Conservation (phyloP, 2,113 vertebrate genomes). For the Actenoides hombroni region DNA sequence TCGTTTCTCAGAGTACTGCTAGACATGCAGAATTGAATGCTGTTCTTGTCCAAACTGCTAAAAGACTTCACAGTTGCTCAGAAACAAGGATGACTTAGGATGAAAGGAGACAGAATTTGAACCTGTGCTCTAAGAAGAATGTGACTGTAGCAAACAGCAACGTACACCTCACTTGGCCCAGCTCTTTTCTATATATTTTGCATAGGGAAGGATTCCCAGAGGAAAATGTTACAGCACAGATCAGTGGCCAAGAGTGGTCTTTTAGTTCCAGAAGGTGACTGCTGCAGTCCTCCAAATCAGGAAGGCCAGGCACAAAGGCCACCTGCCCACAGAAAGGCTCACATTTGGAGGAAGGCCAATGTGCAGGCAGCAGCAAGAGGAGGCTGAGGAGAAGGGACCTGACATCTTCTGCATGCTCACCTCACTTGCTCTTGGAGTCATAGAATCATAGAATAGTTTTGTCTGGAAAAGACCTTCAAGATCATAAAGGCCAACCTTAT, state of each 20-base stretch:
- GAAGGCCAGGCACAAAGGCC: neutral
- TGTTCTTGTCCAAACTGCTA: neutral
- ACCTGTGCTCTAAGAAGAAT: neutral
- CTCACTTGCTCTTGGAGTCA: neutral
- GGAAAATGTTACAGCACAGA: neutral
- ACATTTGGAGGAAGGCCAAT: neutral
- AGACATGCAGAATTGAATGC: neutral
- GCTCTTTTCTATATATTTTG: neutral
- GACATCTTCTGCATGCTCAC: rapidly evolving
- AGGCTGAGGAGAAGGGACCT: neutral
- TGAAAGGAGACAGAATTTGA: neutral
- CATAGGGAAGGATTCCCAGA: neutral
- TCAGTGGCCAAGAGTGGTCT: neutral
- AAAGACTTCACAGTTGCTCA: neutral
- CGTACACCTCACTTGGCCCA: neutral
- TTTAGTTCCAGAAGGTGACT: neutral
- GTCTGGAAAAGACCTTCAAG: too few relatives aligned
- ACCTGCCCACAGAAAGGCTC: neutral
- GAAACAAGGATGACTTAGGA: neutral
- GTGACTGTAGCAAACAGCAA: neutral
- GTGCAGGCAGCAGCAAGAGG: neutral
- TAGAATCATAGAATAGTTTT: too few relatives aligned
- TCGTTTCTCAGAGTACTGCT: neutral
- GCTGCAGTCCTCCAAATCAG: neutral
- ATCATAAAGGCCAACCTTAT: too few relatives aligned